Conservation (phyloP, 2,113 vertebrate genomes). For the Grallaria varia region DNA sequence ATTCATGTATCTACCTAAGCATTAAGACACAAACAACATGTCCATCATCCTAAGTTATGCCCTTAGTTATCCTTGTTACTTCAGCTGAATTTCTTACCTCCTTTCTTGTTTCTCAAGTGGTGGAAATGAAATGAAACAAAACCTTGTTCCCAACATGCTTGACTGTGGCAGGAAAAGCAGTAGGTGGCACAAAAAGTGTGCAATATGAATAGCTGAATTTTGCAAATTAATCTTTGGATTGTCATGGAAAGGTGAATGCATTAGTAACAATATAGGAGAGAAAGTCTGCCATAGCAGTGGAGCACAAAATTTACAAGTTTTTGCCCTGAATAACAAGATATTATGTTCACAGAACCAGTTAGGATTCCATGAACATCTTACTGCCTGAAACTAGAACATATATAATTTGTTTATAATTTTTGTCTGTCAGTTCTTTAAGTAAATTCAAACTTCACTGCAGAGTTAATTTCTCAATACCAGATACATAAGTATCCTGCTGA, state of each 20-base stretch:
- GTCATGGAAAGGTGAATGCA: neutral
- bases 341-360: neutral
- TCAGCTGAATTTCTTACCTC: neutral
- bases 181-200: neutral
- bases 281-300: neutral
- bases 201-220: neutral
- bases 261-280: neutral
- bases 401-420: neutral
- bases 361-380: neutral
- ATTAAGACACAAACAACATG: neutral
- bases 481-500: neutral
- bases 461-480: neutral
- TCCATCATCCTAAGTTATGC: neutral
- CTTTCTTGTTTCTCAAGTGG: neutral
- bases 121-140: neutral
- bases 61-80: neutral
- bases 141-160: neutral
- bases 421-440: neutral
- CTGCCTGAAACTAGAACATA: neutral
- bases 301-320: neutral
- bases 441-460: neutral
- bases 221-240: neutral
- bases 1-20: neutral
- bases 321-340: neutral
- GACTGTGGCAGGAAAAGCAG: neutral